Evolutionary conservation across 2,888 invertebrate genomes (phyloP), one percentile per base, ranked within the genome.

Genomic region (Ichneumoninae sp.): DNA sequence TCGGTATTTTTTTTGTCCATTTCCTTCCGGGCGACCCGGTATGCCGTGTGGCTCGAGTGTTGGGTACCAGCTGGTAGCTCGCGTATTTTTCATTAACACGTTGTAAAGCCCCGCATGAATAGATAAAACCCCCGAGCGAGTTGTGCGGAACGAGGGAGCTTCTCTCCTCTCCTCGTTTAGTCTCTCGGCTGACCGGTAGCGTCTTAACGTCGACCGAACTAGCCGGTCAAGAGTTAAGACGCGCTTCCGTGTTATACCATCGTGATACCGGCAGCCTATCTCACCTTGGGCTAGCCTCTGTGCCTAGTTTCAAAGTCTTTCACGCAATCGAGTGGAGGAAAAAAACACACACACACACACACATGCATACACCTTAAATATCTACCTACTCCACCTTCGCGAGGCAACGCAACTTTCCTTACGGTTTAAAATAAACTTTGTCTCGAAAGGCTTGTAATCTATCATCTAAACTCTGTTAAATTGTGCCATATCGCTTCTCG

Each of bases 11-110:
- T 19, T 79, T 65, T 80, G 69, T 69, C 65, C 68, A 60, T 73
- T 68, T 76, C 65, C 50, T 81, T 68, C 50, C 63, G 71, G 60
- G 76, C 86, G 83, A 88, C 90, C 90, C 88, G 89, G 89, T 91
- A 89, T 86, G 86, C 85, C 82, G 77, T 40, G 60, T 36, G 80
- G 79, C 78, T 85, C 79, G 68, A 69, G 80, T 54, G 71, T 80
- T 71, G 82, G 75, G 78, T 81, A 85, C 90, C 90, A 91, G 89
- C 91, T 91, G 91, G 91, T 80, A 47, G 90, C 88, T 88, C 90
- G 85, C 90, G 90, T 89, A 92, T 92, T 92, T 92, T 92, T 92
- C 92, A 92, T 92, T 92, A 92, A 92, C 92, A 88, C 91, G 89
- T 87, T 92, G 89, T 89, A 92, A 92, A 92, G 91, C 90, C 88